phyloP scores from a whole-genome alignment of 2,888 invertebrate species.

The Oscheius sp. region DNA sequence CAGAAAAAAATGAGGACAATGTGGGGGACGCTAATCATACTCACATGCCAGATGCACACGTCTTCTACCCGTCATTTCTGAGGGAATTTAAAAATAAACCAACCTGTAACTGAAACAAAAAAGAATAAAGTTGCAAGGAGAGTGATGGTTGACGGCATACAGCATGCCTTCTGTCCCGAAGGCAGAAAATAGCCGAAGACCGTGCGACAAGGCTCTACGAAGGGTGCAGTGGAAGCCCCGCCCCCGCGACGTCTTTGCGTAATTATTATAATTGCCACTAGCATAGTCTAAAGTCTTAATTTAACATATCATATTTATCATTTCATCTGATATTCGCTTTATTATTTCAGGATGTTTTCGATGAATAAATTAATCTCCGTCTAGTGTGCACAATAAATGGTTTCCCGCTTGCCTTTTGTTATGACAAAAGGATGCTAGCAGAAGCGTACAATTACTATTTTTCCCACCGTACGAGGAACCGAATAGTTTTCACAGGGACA shows the following conservation, averaged over 20 bases:
- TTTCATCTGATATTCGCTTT: background rate
- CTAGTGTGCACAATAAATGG: too few species aligned
- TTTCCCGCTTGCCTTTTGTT: too few species aligned
- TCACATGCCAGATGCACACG: too few species aligned
- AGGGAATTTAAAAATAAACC: background rate
- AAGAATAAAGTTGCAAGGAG: conserved; percentile 5
- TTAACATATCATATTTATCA: background rate
- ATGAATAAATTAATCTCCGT: too few species aligned
- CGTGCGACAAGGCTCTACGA: conserved; percentile 32
- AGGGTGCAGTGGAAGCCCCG: conserved; percentile 9
- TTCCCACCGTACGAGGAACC: too few species aligned
- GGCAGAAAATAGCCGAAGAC: conserved; percentile 15
- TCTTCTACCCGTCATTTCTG: too few species aligned
- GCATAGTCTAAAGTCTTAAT: conserved; percentile 9
- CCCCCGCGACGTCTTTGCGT: conserved; percentile 30
- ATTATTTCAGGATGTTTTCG: too few species aligned
- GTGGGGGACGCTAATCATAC: too few species aligned
- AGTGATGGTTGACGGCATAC: conserved; percentile 22
- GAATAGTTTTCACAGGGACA: too few species aligned
- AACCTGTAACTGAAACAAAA: conserved; percentile 13
- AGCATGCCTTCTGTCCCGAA: conserved; percentile 18
- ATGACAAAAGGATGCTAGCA: too few species aligned
- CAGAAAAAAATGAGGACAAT: too few species aligned
- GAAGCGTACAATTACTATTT: too few species aligned
- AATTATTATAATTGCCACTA: conserved; percentile 31